Evolutionary conservation across 2,888 invertebrate species (phyloP), one percentile per base, ranked within the genome.

Genomic region (Metopia argyrocephala): DNA sequence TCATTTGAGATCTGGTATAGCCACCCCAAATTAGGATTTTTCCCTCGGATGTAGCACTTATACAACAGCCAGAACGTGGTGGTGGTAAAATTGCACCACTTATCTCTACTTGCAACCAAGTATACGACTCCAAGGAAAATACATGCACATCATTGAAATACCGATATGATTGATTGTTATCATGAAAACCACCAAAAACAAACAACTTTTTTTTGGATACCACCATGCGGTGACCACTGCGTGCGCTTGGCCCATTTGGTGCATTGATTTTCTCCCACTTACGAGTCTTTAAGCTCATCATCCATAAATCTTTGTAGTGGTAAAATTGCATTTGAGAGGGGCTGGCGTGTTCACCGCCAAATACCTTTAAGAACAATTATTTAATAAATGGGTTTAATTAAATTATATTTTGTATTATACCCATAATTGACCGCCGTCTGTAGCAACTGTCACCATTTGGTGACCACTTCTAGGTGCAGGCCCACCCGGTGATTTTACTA

Each of bases 271-370:
- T 97, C 85, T 97, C 95, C 98, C 98, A 98, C 88, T 93, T 93
- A 84, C 94, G 94, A 0, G 93, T 92, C 38, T 92, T 92, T 0
- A 97, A 89, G 83, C 95, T 94, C 87, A 94, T 96, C 71, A 96
- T 93, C 97, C 98, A 98, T 0, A 98, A 91, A 88, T 98, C 98
- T 87, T 94, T 94, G 89, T 97, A 98, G 89, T 98, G 98, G 87
- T 97, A 95, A 90, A 97, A 98, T 90, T 98, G 98, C 20, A 95
- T 94, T 88, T 97, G 97, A 0, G 95, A 94, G 0, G 96, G 96
- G 87, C 96, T 97, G 3, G 96, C 95, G 91, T 95, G 97, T 91
- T 98, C 98, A 1, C 98, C 98, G 6, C 98, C 98, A 91, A 97
- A 98, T 59, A 91, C n/a, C 91, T 90, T 52, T 5, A 66, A 56